A percentile compares a stretch with the other conserved stretches of the same genome.
Conservation (phyloP, 2,113 vertebrate species). For the Trichechus manatus region DNA sequence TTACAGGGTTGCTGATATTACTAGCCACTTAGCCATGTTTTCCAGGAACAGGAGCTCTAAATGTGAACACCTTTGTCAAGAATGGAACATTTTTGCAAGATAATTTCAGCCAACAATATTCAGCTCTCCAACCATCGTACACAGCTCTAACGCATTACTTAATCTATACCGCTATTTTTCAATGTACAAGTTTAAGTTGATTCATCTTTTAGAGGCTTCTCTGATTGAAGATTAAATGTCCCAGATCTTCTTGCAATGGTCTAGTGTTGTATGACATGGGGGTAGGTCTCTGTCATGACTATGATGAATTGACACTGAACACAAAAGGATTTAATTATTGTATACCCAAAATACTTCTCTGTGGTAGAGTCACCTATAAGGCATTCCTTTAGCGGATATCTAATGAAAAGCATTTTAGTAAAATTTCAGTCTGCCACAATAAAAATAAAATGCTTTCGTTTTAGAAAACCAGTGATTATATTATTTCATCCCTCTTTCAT, state of each 20-base stretch:
- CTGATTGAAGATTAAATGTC: constrained; percentile 50
- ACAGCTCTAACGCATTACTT: neutral
- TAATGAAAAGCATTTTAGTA: neutral
- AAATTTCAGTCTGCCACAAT: neutral
- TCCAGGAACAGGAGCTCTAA: neutral
- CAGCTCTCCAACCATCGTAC: neutral
- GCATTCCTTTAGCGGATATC: constrained; percentile 22
- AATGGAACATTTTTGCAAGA: neutral
- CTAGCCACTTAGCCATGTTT: neutral
- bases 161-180: constrained; percentile 32
- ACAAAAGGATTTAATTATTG: neutral
- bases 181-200: neutral
- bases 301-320: neutral
- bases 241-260: neutral
- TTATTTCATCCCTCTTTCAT: neutral
- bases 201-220: constrained; percentile 24
- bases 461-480: constrained; percentile 38
- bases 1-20: neutral
- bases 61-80: neutral
- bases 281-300: neutral
- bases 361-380: neutral
- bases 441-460: constrained; percentile 6
- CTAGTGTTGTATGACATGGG: neutral
- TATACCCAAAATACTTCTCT: neutral
- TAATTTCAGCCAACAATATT: neutral